Evolutionary conservation across 2,888 invertebrate species (phyloP).

Genomic region (Acronicta alni): DNA sequence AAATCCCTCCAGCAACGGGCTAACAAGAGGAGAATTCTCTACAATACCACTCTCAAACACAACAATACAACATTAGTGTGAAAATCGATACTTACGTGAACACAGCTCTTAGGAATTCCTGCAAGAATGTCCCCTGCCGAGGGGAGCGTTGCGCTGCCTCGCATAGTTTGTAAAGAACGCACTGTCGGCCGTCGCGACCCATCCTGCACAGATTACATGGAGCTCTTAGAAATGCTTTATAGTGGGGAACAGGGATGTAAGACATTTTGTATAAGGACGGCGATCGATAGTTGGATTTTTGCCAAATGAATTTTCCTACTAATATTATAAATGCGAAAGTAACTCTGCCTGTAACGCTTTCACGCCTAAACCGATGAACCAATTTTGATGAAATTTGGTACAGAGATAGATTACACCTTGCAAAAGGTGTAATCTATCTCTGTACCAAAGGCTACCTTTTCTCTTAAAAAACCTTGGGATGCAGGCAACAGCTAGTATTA

Average conservation of each 20-base stretch:
- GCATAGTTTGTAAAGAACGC: constrained; percentile 91
- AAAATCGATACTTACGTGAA: constrained; percentile 90
- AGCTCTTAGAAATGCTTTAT: constrained; percentile 53
- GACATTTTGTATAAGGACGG: constrained; percentile 5
- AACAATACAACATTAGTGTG: constrained; percentile 35
- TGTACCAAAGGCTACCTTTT: too few species aligned
- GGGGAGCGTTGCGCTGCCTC: constrained; percentile 82
- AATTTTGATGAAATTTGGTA: too few species aligned
- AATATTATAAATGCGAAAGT: too few species aligned
- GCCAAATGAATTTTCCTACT: too few species aligned
- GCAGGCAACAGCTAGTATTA: too few species aligned
- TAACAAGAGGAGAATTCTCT: constrained; percentile 28
- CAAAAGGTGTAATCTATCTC: too few species aligned
- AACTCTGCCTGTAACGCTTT: too few species aligned
- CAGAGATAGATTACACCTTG: too few species aligned
- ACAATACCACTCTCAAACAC: constrained; percentile 28
- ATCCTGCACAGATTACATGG: constrained; percentile 74
- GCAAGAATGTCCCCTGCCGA: constrained; percentile 89
- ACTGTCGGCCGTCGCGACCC: constrained; percentile 89
- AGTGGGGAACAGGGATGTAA: constrained; percentile 12
- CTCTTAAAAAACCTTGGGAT: too few species aligned
- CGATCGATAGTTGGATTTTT: too few species aligned
- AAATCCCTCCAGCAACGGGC: constrained; percentile 3
- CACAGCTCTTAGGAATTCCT: constrained; percentile 91
- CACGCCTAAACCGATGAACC: too few species aligned